Conservation (phyloP, 2,888 invertebrate genomes). For the Orthonychiurus folsomi region DNA sequence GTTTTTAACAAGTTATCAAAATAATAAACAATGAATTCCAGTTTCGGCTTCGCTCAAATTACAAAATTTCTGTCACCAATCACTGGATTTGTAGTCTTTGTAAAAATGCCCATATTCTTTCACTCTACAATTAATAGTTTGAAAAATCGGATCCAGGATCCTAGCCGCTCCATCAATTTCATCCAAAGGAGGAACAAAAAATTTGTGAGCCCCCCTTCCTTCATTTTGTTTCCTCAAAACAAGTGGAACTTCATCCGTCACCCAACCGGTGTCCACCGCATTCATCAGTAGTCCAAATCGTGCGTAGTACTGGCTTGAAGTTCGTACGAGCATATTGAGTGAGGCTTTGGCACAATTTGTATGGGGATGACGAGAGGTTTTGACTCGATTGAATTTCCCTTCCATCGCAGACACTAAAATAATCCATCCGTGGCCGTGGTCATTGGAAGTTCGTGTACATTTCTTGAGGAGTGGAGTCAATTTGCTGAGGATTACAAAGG, state of each 20-base stretch:
- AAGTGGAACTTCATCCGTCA: constrained; percentile 27
- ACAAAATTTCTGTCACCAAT: constrained; percentile 12
- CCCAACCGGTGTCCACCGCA: constrained; percentile 36
- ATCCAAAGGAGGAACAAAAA: constrained; percentile 20
- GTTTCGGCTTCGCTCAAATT: too few relatives aligned
- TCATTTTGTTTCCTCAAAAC: not conserved
- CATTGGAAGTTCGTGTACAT: constrained; percentile 8
- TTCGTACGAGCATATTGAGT: constrained; percentile 34
- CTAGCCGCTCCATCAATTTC: constrained; percentile 23
- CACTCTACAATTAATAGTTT: constrained; percentile 8
- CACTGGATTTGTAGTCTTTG: constrained; percentile 1
- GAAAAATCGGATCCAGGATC: constrained; percentile 22
- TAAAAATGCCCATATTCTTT: constrained; percentile 7
- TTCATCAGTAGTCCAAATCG: constrained; percentile 22
- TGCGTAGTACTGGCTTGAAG: constrained; percentile 22
- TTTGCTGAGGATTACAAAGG: constrained; percentile 20
- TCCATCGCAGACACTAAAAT: constrained; percentile 34
- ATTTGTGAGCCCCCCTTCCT: not conserved
- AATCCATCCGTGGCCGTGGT: constrained; percentile 10
- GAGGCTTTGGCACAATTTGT: constrained; percentile 34
- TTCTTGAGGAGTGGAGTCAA: constrained; percentile 20
- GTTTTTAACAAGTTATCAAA: too few relatives aligned
- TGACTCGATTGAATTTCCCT: constrained; percentile 24
- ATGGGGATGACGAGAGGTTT: constrained; percentile 28
- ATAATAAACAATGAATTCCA: not conserved